These are phyloP conservation scores for Palythoa grandiflora DNA, from an alignment of 92 coral and sea anemone genomes.

Conservation along the genomic window DNA sequence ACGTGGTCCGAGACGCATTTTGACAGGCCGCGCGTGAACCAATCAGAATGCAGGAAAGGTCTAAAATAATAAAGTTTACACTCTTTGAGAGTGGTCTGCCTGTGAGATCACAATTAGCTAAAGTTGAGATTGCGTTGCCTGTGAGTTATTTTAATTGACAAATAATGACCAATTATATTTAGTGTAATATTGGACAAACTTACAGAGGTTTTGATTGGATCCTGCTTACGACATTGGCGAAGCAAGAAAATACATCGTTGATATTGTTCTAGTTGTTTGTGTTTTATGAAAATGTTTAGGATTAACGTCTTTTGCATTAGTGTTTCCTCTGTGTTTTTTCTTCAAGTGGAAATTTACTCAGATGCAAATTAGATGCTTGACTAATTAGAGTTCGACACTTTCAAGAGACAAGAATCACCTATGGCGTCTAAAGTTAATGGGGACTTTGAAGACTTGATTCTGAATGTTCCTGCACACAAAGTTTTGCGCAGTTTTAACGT, in stretches of 20 bases:
- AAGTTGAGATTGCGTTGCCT: no score
- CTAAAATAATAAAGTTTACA: no score
- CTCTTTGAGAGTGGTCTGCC: no score
- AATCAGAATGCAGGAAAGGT: no score
- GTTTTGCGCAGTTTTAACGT: constrained; percentile 5
- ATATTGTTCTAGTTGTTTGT: background rate
- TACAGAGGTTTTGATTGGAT: background rate
- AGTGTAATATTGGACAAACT: background rate
- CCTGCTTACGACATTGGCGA: background rate
- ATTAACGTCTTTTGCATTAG: background rate
- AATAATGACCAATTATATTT: background rate
- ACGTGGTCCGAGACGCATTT: no score
- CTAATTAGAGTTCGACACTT: background rate
- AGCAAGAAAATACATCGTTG: background rate
- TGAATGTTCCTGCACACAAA: constrained; percentile 4
- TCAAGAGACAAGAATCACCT: no score
- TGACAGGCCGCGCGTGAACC: no score
- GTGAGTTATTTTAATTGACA: no score
- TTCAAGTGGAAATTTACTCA: background rate
- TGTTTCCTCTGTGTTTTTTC: background rate
- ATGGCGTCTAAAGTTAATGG: constrained; percentile 1
- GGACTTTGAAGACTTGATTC: background rate
- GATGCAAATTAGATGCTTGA: background rate
- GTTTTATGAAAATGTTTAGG: background rate
- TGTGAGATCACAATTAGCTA: no score